A percentile compares a stretch with the other conserved stretches of the same genome.
These are phyloP conservation scores for Listronotus oregonensis DNA, from an alignment of 1,140 invertebrate species.

Conservation along the genomic window DNA sequence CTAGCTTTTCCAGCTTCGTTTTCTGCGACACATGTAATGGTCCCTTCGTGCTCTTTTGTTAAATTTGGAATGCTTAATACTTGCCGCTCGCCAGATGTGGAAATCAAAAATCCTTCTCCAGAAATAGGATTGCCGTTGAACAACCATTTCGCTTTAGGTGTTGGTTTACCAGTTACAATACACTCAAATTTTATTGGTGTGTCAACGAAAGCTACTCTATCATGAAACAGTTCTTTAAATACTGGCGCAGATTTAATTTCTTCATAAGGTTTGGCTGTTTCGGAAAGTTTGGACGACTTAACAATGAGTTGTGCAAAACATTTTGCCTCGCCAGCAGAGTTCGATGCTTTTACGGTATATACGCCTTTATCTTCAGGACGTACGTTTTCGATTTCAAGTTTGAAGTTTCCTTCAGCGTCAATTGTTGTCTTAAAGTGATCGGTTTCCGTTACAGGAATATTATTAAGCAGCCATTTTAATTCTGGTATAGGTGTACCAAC, in stretches of 20 bases:
- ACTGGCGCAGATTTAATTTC: conserved; percentile 66
- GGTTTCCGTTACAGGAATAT: conserved; percentile 62
- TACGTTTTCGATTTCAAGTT: conserved; percentile 64
- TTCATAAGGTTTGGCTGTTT: conserved; percentile 57
- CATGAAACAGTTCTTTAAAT: conserved; percentile 70
- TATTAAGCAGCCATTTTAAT: conserved; percentile 77
- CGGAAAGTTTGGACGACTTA: conserved; percentile 60
- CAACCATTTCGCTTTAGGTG: conserved; percentile 76
- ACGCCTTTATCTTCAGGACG: conserved; percentile 71
- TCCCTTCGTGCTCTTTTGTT: conserved; percentile 65
- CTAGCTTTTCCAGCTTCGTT: conserved; percentile 74
- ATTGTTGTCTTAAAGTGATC: conserved; percentile 60
- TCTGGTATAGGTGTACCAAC: conserved; percentile 73
- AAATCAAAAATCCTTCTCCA: conserved; percentile 72
- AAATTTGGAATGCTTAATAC: conserved; percentile 68
- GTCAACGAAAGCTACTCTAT: conserved; percentile 61
- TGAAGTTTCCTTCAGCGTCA: conserved; percentile 62
- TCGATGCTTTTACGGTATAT: conserved; percentile 76
- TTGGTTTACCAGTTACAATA: conserved; percentile 70
- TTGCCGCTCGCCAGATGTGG: conserved; percentile 72
- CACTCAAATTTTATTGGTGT: conserved; percentile 72
- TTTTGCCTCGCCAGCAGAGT: conserved; percentile 76
- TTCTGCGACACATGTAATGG: conserved; percentile 75
- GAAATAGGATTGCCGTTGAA: conserved; percentile 73
- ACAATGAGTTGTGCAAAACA: conserved; percentile 80